Percentiles rank a stretch among this genome's conserved stretches.
Evolutionary conservation across 2,113 vertebrate species (phyloP).

Genomic region (Antidorcas marsupialis): DNA sequence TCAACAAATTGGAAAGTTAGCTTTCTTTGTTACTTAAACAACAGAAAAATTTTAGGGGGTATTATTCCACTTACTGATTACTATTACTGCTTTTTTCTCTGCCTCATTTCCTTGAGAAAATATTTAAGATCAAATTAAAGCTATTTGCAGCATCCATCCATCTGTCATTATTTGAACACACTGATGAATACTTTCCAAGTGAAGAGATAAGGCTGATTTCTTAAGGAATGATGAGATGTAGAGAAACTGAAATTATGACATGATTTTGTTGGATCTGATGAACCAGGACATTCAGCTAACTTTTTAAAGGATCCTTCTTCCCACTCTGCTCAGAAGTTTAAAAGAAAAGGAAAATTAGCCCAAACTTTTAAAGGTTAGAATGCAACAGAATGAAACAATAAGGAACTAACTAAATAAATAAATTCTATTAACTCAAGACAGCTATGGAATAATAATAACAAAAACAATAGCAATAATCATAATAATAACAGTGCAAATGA

Average conservation of each 20-base stretch:
- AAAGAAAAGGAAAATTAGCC: neutral
- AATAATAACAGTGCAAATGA: neutral
- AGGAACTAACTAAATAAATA: neutral
- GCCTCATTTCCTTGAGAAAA: slow-evolving; percentile 44
- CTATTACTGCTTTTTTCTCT: neutral
- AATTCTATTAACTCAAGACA: neutral
- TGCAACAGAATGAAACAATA: neutral
- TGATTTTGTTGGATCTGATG: neutral
- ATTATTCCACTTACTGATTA: neutral
- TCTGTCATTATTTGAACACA: slow-evolving; percentile 29
- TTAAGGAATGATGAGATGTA: neutral
- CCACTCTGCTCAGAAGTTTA: neutral
- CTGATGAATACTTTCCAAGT: neutral
- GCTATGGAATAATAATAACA: neutral
- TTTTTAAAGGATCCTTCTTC: neutral
- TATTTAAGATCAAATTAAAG: slow-evolving; percentile 42
- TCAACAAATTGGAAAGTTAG: neutral
- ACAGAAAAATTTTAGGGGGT: neutral
- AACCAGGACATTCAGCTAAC: neutral
- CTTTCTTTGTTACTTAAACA: neutral
- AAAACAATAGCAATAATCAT: neutral
- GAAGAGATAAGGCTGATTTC: neutral
- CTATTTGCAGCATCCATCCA: neutral
- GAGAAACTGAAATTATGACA: neutral
- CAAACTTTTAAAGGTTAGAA: neutral